phyloP scores from a whole-genome alignment of 2,797 vertebrate genomes.

The Eutrigla gurnardus region DNA sequence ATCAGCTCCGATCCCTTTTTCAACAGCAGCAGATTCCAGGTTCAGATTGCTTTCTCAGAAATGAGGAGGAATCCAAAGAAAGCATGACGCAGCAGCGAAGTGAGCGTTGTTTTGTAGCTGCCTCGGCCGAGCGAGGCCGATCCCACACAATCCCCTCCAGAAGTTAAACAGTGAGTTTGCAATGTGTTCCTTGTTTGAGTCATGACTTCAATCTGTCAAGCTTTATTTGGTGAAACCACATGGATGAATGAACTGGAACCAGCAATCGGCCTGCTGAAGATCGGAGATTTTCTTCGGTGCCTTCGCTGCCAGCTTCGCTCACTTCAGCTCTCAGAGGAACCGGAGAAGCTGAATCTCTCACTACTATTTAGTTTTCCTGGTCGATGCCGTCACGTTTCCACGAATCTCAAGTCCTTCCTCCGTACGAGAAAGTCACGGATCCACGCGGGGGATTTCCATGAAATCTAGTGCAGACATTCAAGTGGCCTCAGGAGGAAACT shows the following conservation, averaged over 20 bases:
- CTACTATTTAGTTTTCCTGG: too few relatives aligned
- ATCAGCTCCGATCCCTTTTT: slow-evolving; percentile 7
- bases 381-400: background rate
- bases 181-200: slow-evolving; percentile 7
- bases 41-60: background rate
- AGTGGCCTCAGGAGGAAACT: background rate
- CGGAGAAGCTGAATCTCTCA: slow-evolving; percentile 9
- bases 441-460: background rate
- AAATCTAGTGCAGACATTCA: background rate
- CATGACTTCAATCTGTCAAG: background rate
- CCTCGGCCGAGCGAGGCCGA: too few relatives aligned
- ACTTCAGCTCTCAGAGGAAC: background rate
- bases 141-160: too few relatives aligned
- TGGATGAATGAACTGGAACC: too few relatives aligned
- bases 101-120: too few relatives aligned
- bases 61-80: background rate
- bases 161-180: background rate
- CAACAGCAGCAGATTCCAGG: background rate
- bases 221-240: background rate
- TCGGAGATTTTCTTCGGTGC: background rate
- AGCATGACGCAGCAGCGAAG: too few relatives aligned
- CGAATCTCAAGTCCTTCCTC: slow-evolving; percentile 17
- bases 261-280: too few relatives aligned
- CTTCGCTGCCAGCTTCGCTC: background rate
- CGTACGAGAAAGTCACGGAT: background rate